Evolutionary conservation across 2,888 invertebrate genomes (phyloP).

Genomic region (Macaria notata): DNA sequence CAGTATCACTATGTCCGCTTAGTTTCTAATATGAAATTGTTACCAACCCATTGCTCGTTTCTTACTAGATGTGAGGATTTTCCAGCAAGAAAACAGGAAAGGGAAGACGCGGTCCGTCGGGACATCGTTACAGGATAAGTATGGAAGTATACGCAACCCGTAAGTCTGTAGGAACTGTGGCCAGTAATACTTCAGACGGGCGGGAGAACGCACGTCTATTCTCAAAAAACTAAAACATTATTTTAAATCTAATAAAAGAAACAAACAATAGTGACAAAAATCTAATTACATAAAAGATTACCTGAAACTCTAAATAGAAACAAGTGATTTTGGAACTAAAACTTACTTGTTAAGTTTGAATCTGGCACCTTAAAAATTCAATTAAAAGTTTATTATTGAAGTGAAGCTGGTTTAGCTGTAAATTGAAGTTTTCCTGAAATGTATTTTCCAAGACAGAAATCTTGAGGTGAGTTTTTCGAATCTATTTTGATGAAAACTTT

Average conservation of each 20-base stretch:
- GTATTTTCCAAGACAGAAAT: neutral
- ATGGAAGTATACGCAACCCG: constrained; percentile 25
- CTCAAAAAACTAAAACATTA: constrained; percentile 7
- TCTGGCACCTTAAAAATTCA: too few species aligned
- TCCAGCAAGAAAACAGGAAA: constrained; percentile 36
- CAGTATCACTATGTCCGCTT: constrained; percentile 34
- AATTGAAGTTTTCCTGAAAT: constrained; percentile 13
- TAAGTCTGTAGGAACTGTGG: constrained; percentile 36
- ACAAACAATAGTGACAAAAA: neutral
- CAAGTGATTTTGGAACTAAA: too few species aligned
- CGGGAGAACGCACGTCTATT: constrained; percentile 50
- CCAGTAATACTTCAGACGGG: constrained; percentile 64
- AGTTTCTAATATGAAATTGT: constrained; percentile 17
- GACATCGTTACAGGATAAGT: constrained; percentile 34
- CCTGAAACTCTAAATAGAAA: too few species aligned
- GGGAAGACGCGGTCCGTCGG: constrained; percentile 40
- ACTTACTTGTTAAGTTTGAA: too few species aligned
- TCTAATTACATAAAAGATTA: too few species aligned
- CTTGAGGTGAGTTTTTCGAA: constrained; percentile 25
- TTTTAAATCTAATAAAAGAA: constrained; percentile 13
- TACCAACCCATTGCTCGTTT: constrained; percentile 35
- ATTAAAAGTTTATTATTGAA: constrained; percentile 18
- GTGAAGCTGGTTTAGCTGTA: constrained; percentile 7
- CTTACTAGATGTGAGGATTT: constrained; percentile 3
- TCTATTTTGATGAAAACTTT: constrained; percentile 6